phyloP scores from a whole-genome alignment of 2,797 vertebrate species.

The Fistularia commersonii region DNA sequence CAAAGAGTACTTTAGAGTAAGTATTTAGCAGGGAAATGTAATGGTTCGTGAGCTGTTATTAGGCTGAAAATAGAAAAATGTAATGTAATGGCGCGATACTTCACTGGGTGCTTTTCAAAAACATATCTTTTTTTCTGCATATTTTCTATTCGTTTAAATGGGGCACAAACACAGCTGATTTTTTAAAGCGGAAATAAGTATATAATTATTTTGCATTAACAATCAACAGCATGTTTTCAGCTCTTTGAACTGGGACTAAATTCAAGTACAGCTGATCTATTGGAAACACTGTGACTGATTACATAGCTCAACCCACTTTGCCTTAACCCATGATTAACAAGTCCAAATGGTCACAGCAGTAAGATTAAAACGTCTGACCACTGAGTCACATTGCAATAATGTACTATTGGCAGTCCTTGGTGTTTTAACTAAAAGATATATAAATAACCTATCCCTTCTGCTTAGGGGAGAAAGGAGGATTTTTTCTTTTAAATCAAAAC shows the following conservation, averaged over 20 bases:
- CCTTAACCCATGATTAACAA: conserved; percentile 76
- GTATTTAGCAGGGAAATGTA: no score
- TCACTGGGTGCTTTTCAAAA: conserved; percentile 30
- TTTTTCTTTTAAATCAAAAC: conserved; percentile 1
- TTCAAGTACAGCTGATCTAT: conserved; percentile 37
- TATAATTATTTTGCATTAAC: no score
- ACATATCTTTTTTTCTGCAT: conserved; percentile 46
- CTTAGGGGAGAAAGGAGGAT: conserved; percentile 31
- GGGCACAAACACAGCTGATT: conserved; percentile 26
- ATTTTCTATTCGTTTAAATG: conserved; percentile 50
- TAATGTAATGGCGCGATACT: conserved; percentile 49
- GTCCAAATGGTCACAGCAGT: conserved; percentile 66
- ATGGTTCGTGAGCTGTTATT: no score
- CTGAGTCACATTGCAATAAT: conserved; percentile 69
- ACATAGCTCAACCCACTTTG: conserved; percentile 73
- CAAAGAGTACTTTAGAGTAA: no score
- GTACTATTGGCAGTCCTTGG: conserved; percentile 69
- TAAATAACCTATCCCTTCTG: conserved; percentile 60
- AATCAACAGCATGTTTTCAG: conserved; percentile 52
- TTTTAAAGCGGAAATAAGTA: conserved; percentile 55
- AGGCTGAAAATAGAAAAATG: conserved; percentile 31
- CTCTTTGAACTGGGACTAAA: conserved; percentile 54
- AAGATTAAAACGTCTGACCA: conserved; percentile 69
- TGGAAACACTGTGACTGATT: conserved; percentile 68
- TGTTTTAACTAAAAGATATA: conserved; percentile 54